Percentiles rank a stretch among this genome's conserved stretches.
phyloP scores from a whole-genome alignment of 2,797 vertebrate genomes.

The Acipenser ruthenus region DNA sequence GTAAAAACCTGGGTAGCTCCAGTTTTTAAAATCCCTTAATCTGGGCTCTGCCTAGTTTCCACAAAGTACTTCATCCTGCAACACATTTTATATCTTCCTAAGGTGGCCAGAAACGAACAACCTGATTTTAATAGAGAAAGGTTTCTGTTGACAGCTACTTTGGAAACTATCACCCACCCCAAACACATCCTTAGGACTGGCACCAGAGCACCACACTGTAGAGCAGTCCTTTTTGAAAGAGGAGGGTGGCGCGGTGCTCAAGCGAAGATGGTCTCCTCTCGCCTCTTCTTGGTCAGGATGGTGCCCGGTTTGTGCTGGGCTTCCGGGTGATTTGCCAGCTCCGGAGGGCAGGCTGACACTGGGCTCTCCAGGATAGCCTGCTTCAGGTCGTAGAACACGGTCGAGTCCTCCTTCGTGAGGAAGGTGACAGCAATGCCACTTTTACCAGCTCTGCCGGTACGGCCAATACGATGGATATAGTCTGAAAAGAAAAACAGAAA shows the following conservation, averaged over 20 bases:
- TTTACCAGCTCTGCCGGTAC: constrained; percentile 92
- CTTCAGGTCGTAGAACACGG: constrained; percentile 94
- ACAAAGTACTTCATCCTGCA: no score
- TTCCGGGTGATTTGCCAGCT: constrained; percentile 91
- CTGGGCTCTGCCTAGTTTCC: no score
- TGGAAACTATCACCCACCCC: background rate
- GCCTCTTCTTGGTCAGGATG: constrained; percentile 96
- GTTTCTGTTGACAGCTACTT: background rate
- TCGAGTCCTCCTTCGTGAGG: constrained; percentile 93
- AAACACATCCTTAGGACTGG: no score
- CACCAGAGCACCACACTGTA: no score
- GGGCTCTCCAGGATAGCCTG: constrained; percentile 97
- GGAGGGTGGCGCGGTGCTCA: constrained; percentile 37
- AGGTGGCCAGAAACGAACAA: no score
- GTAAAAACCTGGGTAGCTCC: no score
- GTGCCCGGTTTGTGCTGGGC: constrained; percentile 96
- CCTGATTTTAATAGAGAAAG: no score
- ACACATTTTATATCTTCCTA: no score
- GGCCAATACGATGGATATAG: constrained; percentile 95
- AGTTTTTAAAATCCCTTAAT: no score
- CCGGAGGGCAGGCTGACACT: constrained; percentile 89
- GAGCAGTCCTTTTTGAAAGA: background rate
- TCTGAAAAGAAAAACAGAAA: constrained; percentile 49
- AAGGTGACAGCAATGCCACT: constrained; percentile 92
- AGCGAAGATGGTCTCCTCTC: constrained; percentile 96